phyloP scores from a whole-genome alignment of 2,113 vertebrate genomes.

The Lipophrys pholis region DNA sequence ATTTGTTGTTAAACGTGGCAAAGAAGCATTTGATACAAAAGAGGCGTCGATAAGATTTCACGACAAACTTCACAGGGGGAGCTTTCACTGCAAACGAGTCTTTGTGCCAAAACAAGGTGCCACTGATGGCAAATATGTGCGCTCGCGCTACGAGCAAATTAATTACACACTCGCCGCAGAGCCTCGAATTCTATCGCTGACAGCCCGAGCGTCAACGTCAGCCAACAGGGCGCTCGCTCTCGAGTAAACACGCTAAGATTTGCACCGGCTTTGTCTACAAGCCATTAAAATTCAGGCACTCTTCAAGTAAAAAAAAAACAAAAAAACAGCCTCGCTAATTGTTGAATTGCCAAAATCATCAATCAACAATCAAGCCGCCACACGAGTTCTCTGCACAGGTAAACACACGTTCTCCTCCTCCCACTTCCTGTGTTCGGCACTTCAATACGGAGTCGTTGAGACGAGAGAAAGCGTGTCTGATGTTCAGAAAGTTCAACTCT shows the following conservation, averaged over 20 bases:
- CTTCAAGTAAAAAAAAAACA: background rate
- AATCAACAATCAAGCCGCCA: constrained; percentile 2
- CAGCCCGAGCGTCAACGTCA: constrained; percentile 19
- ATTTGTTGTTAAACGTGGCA: constrained; percentile 34
- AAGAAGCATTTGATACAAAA: constrained; percentile 33
- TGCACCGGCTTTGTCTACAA: background rate
- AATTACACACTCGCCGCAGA: background rate
- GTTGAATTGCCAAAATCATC: background rate
- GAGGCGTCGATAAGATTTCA: constrained; percentile 18
- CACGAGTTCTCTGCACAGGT: constrained; percentile 5
- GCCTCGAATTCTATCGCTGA: constrained; percentile 3
- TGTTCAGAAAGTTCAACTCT: background rate
- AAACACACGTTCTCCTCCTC: background rate
- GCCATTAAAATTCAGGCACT: constrained; percentile 12
- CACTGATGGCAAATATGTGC: constrained; percentile 19
- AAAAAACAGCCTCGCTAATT: background rate
- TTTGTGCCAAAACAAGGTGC: constrained; percentile 22
- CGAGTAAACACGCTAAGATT: background rate
- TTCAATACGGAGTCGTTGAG: background rate
- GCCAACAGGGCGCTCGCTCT: background rate
- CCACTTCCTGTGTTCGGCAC: background rate
- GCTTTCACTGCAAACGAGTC: constrained; percentile 16
- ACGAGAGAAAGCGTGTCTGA: background rate
- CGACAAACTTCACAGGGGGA: constrained; percentile 3
- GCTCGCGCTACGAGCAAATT: constrained; percentile 12